These are phyloP conservation scores for Eupithecia inturbata DNA, from an alignment of 2,888 invertebrate species.

Conservation along the genomic window DNA sequence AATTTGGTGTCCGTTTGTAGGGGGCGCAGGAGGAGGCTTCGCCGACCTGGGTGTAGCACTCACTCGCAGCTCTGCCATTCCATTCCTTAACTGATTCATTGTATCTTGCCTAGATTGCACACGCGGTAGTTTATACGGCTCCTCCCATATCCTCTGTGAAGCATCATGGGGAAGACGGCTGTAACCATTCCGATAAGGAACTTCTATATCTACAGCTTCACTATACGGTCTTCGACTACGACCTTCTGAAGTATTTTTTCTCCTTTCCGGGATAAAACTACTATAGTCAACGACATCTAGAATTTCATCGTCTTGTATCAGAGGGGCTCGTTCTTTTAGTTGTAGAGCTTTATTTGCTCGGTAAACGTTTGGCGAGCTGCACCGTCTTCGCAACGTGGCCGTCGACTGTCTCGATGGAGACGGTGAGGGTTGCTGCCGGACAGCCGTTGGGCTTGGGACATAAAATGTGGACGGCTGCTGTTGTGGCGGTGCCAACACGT, in stretches of 20 bases:
- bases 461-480: constrained; percentile 87
- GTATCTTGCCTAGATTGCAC: constrained; percentile 74
- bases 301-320: constrained; percentile 73
- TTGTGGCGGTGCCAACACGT: constrained; percentile 85
- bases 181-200: constrained; percentile 74
- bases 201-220: constrained; percentile 76
- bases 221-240: constrained; percentile 75
- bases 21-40: constrained; percentile 73
- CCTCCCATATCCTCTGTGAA: constrained; percentile 73
- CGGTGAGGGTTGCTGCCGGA: constrained; percentile 74
- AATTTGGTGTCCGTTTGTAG: constrained; percentile 51
- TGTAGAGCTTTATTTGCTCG: constrained; percentile 61
- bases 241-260: constrained; percentile 65
- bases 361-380: constrained; percentile 79
- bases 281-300: constrained; percentile 73
- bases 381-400: constrained; percentile 69
- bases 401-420: constrained; percentile 69
- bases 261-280: constrained; percentile 65
- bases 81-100: constrained; percentile 72
- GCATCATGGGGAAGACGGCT: constrained; percentile 64
- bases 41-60: constrained; percentile 74
- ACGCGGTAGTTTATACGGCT: constrained; percentile 75
- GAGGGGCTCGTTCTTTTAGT: constrained; percentile 63
- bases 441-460: constrained; percentile 86
- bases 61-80: constrained; percentile 75